These are phyloP conservation scores for Drosophila paulistorum DNA, from an alignment of 1,140 invertebrate genomes.

Conservation along the genomic window DNA sequence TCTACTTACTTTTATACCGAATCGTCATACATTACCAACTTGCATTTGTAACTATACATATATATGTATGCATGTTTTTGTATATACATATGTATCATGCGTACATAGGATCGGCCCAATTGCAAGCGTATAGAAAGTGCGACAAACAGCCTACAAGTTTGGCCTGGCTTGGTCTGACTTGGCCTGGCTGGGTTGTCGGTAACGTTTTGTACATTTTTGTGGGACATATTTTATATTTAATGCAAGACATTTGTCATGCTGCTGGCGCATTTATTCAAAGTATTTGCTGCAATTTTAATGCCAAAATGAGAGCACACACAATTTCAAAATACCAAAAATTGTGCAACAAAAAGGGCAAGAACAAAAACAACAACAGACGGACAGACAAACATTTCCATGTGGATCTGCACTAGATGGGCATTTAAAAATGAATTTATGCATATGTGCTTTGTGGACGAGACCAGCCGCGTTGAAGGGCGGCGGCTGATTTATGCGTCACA, in stretches of 20 bases:
- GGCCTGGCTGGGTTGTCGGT: neutral
- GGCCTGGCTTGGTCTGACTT: neutral
- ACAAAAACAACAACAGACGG: slow-evolving; percentile 1
- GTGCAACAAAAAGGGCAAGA: slow-evolving; percentile 11
- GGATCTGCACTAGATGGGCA: slow-evolving; percentile 20
- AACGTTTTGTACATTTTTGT: slow-evolving; percentile 15
- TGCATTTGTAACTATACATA: too few relatives aligned
- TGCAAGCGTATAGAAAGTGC: neutral
- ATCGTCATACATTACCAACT: too few relatives aligned
- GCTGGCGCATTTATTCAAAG: slow-evolving; percentile 63
- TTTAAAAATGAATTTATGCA: slow-evolving; percentile 58
- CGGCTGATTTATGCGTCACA: slow-evolving; percentile 33
- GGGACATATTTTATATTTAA: slow-evolving; percentile 65
- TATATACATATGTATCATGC: too few relatives aligned
- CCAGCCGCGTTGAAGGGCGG: slow-evolving; percentile 35
- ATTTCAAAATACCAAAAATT: slow-evolving; percentile 53
- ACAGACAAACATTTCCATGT: slow-evolving; percentile 6
- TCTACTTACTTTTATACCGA: too few relatives aligned
- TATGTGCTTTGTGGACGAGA: slow-evolving; percentile 7
- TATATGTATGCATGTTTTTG: too few relatives aligned
- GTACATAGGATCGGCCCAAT: too few relatives aligned
- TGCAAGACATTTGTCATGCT: slow-evolving; percentile 65
- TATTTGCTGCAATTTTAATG: slow-evolving; percentile 68
- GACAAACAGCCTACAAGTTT: neutral
- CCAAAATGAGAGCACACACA: slow-evolving; percentile 59